These are phyloP conservation scores for Hirtodrosophila confusa DNA, from an alignment of 2,888 invertebrate species.

Conservation along the genomic window DNA sequence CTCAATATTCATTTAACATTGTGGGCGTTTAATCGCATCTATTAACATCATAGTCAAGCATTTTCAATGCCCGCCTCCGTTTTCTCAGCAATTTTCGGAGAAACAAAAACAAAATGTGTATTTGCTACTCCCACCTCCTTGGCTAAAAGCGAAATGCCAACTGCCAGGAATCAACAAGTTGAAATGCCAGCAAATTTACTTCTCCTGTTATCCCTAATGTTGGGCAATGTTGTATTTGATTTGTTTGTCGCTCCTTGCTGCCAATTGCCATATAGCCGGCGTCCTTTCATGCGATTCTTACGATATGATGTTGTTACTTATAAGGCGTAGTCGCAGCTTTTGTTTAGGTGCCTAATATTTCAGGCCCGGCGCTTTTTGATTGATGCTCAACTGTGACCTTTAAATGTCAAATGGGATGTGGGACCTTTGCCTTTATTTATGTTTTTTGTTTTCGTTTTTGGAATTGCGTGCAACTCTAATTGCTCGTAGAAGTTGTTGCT, in stretches of 20 bases:
- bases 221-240: conserved; percentile 25
- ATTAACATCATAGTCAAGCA: conserved; percentile 59
- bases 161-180: conserved; percentile 55
- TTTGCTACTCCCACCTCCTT: conserved; percentile 33
- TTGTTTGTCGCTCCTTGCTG: conserved; percentile 12
- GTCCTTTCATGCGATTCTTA: conserved; percentile 32
- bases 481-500: conserved; percentile 30
- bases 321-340: conserved; percentile 8
- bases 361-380: conserved; percentile 45
- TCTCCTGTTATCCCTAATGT: conserved; percentile 27
- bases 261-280: conserved; percentile 5
- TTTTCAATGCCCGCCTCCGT: conserved; percentile 43
- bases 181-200: conserved; percentile 43
- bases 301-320: conserved; percentile 22
- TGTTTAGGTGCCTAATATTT: conserved; percentile 43
- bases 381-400: conserved; percentile 74
- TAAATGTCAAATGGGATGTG: conserved; percentile 64
- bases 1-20: conserved; percentile 21
- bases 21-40: conserved; percentile 79
- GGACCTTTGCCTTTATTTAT: conserved; percentile 22
- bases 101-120: conserved; percentile 42
- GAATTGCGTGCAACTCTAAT: conserved; percentile 52
- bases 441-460: background rate
- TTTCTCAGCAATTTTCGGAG: conserved; percentile 23
- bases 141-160: conserved; percentile 27